Evolutionary conservation across 2,888 invertebrate genomes (phyloP), one percentile per base, ranked within the genome.

Genomic region (Plagodis dolabraria): DNA sequence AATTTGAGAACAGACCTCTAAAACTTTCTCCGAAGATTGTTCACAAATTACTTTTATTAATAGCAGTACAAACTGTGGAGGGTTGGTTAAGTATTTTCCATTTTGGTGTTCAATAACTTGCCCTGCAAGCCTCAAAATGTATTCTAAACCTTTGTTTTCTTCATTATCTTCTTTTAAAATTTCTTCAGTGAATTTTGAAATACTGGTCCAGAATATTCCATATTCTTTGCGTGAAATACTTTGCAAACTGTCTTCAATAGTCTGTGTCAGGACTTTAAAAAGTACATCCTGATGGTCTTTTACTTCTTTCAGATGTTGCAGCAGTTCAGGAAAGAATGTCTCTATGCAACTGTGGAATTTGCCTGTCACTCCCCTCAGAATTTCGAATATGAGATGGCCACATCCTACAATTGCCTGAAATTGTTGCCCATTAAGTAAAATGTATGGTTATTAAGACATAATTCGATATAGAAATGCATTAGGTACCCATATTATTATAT

Each of bases 351-450:
- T 98, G 81, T 99, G 98, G 78, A 99, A 97, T 74, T 97, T 96
- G 0, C 96, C 96, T 60, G 95, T 93, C 0, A 97, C 95, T 36
- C 98, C 98, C 77, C 95, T 95, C 46, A 98, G 85, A 57, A 98
- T 96, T 92, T 99, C 98, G 89, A 97, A 99, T 57, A 99, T 92
- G 33, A 99, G 92, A 70, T 96, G 95, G 0, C 98, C 98, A 83
- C 97, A 96, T 6, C 99, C 99, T 53, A 93, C 85, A 11, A 95
- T 89, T 63, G 96, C 95, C 96, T 96, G 84, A 12, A 40, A 43
- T 12, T 42, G 42, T 22, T 22, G 22, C 22, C 1, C 22, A 22
- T 22, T 22, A 22, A 22, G 4, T 22, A 1, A 22, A 22, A 22
- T 22, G 22, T 22, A 22, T 22, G 22, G 22, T 22, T 22, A 22